phyloP scores from a whole-genome alignment of 1,140 invertebrate genomes.

The Aphelinus certus region DNA sequence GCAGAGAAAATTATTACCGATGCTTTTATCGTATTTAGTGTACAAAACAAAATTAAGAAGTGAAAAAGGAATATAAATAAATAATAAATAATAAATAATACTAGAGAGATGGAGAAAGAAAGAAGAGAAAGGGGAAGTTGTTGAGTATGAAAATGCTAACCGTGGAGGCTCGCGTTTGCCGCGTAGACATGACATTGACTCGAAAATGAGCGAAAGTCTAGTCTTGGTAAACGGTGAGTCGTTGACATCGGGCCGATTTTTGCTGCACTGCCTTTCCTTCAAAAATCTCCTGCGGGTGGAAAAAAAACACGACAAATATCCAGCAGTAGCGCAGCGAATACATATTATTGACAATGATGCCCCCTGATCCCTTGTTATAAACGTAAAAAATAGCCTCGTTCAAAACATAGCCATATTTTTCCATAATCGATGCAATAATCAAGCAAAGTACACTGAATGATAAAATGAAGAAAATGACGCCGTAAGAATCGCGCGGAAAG shows the following conservation, averaged over 20 bases:
- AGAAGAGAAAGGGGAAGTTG: constrained; percentile 34
- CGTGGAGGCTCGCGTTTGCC: constrained; percentile 32
- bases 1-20: constrained; percentile 41
- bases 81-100: constrained; percentile 46
- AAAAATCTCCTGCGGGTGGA: constrained; percentile 45
- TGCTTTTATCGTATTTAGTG: constrained; percentile 51
- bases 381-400: constrained; percentile 48
- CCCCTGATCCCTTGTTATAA: constrained; percentile 60
- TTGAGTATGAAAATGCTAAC: constrained; percentile 26
- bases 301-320: constrained; percentile 43
- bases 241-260: background rate
- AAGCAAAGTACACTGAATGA: constrained; percentile 54
- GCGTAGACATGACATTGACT: constrained; percentile 15
- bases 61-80: constrained; percentile 37
- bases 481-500: constrained; percentile 41
- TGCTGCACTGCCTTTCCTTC: constrained; percentile 50
- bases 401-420: constrained; percentile 66
- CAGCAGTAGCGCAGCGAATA: constrained; percentile 41
- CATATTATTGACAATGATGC: constrained; percentile 20
- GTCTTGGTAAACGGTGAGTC: too few relatives aligned
- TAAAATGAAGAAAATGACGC: constrained; percentile 37
- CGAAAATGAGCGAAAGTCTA: background rate
- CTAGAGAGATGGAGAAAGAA: constrained; percentile 34
- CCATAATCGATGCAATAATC: constrained; percentile 65
- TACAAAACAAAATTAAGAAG: constrained; percentile 46